Evolutionary conservation across 2,797 vertebrate genomes (phyloP), one percentile per base, ranked within the genome.

Genomic region (Eleutherodactylus coqui): DNA sequence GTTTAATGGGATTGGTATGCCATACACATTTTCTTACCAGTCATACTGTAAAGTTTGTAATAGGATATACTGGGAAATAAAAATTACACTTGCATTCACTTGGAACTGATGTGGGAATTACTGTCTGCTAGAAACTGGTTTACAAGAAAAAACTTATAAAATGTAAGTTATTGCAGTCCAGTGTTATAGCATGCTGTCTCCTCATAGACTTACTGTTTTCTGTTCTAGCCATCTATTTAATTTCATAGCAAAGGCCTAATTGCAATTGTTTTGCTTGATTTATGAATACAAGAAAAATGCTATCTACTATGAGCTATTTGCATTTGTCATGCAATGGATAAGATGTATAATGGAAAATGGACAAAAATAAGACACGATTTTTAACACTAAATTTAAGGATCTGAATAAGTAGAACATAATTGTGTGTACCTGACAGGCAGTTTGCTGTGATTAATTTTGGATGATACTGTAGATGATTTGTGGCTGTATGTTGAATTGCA

Each of bases 61-160:
- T 67, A 67, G 41, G 64, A 67, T 47, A 60, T 60, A 32, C 10
- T 80, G 79, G 58, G 58, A 80, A 69, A 80, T 80, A 80, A 80
- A 67, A 69, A 29, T 80, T 19, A 80, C 49, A 69, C 27, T 10
- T 80, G 79, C 27, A 80, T 80, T 80, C 43, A 67, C 79, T 36
- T 67, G 60, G 27, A 67, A 49, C 58, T 80, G 60, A 80, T 80
- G 27, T 69, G 79, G 60, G 58, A 32, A 67, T 80, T 80, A 80
- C 14, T 47, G 27, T 43, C 43, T 24, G 58, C 41, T 67, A 13
- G 17, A 80, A 43, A 43, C 43, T 67, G 41, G 67, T 67, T 80
- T 79, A 79, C 55, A 29, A 41, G 27, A 11, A 79, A 79, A 45
- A 16, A 13, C 32, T 58, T 19, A 62, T 29, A 60, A 45, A 64